Base-by-base conservation (phyloP, 30 jellyfish, hydroid and myxozoan genomes). In the Morbakka virulenta region DNA sequence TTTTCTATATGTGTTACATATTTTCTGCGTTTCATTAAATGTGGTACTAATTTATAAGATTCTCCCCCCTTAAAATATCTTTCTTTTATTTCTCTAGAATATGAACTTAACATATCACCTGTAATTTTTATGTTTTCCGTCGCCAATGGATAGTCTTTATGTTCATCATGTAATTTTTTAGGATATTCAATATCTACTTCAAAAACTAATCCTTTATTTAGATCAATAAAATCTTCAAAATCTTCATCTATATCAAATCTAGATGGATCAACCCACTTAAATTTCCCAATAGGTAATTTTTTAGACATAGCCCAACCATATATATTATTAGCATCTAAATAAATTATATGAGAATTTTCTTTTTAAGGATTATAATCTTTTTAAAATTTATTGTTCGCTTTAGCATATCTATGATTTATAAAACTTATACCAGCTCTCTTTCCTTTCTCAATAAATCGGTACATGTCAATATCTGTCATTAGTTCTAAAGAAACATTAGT, bases 251-350 rank as follows among this genome's bases (percentile, higher is more conserved):
- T 32, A 35, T 65, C 0, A 71, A 69, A 67, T 32, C 32, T 27
- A 2, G 72, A 87, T 14, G 34, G 22, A 28, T 12, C 28, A 64
- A 79, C 17, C 95, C 85, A 79, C 33, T 62, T 71, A 51, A 87
- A 79, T 30, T 82, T 80, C 2, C 79, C 81, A 0, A 82, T 72
- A 62, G 97, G 95, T 34, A 87, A 70, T 2, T 49, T 24, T 52
- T 87, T 84, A 2, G 61, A 0, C 96, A 89, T 89, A 4, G 96
- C 96, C 96, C 96, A 89, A 2, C 95, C 95, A 78, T 84, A 74
- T 29, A 74, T n/a, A 81, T 88, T 88, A 48, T 88, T 88, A 27
- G 96, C 96, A 69, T 88, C 96, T 24, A 68, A 69, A 30, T 87
- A 87, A 65, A 49, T 72, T 11, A 78, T 27, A 41, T 78, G 48